Evolutionary conservation across 2,113 vertebrate genomes (phyloP).

Genomic region (Falco punctatus): DNA sequence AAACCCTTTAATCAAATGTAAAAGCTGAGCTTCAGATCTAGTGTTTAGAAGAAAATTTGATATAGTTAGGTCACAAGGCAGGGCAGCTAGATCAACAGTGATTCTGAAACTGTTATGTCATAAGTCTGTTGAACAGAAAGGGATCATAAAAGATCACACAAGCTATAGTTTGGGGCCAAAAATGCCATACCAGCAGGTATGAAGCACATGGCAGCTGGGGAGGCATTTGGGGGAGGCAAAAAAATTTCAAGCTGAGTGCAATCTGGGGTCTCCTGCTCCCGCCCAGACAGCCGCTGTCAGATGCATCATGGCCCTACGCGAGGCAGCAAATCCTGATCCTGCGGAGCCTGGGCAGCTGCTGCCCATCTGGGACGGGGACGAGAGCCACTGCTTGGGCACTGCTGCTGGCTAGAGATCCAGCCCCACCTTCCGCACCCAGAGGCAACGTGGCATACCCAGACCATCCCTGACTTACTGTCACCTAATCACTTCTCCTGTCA

Average conservation of each 20-base stretch:
- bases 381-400: fast-evolving
- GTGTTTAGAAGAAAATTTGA: not conserved
- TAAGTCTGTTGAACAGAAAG: not conserved
- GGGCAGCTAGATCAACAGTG: not conserved
- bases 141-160: not conserved
- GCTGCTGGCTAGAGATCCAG: not conserved
- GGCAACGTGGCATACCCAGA: not conserved
- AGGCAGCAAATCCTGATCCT: not conserved
- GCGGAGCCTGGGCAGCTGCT: not conserved
- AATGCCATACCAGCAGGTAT: not conserved
- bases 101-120: not conserved
- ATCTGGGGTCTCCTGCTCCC: not conserved
- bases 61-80: not conserved
- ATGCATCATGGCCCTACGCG: not conserved
- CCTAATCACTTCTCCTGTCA: not conserved
- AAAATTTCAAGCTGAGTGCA: not conserved
- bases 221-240: not conserved
- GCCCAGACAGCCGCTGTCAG: not conserved
- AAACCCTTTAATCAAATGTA: not conserved
- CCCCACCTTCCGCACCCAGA: not conserved
- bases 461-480: not conserved
- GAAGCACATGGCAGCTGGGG: not conserved
- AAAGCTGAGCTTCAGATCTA: not conserved
- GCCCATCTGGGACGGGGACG: not conserved
- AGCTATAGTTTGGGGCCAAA: not conserved